Evolutionary conservation across 2,113 vertebrate species (phyloP), one percentile per base, ranked within the genome.

Genomic region (Danio rerio): DNA sequence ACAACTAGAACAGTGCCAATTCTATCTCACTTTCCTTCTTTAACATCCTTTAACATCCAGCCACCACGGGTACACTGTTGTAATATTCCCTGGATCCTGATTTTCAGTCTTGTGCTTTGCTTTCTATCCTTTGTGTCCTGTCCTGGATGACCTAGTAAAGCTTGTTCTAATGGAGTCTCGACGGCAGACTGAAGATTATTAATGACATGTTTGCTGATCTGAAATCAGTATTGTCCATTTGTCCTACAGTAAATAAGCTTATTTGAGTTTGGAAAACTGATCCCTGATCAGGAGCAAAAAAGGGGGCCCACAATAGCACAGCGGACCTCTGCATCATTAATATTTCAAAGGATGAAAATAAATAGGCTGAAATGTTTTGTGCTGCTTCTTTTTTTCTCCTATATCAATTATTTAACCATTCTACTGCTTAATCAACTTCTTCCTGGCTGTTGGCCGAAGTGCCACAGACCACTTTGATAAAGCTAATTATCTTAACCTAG

Each of bases 1-100:
- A 47, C 83, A 94, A 90, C 81, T 93, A 84, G 91, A 91, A 81
- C 91, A 90, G 89, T 88, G 88, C 89, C 84, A 81, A 88, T 93
- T 81, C 61, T 87, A 83, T 79, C 88, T 89, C 88, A 84, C 85
- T 86, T 59, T 84, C 71, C 88, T 81, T 83, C 71, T 59, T 85
- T 70, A 68, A 78, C 85, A 87, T 76, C 72, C 82, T 68, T 83
- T 82, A 69, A 72, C 81, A 83, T 82, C 11, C 68, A 42, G 43
- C 59, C 78, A 47, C 80, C 43, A 43, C 62, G 62, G 55, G 59
- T 73, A 78, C 16, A 15, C 42, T 56, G 77, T 59, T 79, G 31
- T 10, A 8, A 56, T 80, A 31, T 80, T 65, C 45, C 45, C 18
- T 58, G 69, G 69, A 50, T 53, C 53, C 71, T 74, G 31, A 9